Evolutionary conservation across 1,140 invertebrate genomes (phyloP).

Genomic region (Pemphigus obesinymphae): DNA sequence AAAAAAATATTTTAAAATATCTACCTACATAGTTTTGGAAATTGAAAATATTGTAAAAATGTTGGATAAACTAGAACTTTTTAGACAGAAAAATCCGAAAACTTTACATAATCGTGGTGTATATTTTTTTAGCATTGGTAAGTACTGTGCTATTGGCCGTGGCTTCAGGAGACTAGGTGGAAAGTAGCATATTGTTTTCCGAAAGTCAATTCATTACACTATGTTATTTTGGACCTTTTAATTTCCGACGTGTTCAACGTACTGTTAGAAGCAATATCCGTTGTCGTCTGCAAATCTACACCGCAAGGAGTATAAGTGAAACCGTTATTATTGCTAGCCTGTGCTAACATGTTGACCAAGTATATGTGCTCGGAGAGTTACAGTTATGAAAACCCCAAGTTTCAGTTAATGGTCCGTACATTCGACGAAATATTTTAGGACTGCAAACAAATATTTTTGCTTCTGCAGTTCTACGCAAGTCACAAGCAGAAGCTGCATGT

Average conservation of each 20-base stretch:
- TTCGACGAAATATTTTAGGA: conserved; percentile 86
- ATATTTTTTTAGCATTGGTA: conserved; percentile 67
- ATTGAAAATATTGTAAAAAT: too few relatives aligned
- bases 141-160: conserved; percentile 81
- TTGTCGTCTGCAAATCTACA: conserved; percentile 20
- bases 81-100: too few relatives aligned
- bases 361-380: conserved; percentile 78
- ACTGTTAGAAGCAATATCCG: conserved; percentile 45
- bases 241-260: background rate
- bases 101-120: too few relatives aligned
- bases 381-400: conserved; percentile 61
- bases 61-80: too few relatives aligned
- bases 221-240: conserved; percentile 58
- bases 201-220: conserved; percentile 64
- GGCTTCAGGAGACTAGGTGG: conserved; percentile 69
- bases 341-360: conserved; percentile 75
- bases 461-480: conserved; percentile 64
- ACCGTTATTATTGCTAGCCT: conserved; percentile 61
- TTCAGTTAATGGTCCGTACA: conserved; percentile 61
- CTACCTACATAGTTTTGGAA: too few relatives aligned
- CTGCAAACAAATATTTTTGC: conserved; percentile 80
- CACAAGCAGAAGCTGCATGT: conserved; percentile 66
- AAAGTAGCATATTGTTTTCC: conserved; percentile 77
- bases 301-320: conserved; percentile 55
- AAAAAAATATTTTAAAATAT: too few relatives aligned